These are phyloP conservation scores for Pomatostomus ruficeps DNA, from an alignment of 2,113 vertebrate species.

Conservation along the genomic window DNA sequence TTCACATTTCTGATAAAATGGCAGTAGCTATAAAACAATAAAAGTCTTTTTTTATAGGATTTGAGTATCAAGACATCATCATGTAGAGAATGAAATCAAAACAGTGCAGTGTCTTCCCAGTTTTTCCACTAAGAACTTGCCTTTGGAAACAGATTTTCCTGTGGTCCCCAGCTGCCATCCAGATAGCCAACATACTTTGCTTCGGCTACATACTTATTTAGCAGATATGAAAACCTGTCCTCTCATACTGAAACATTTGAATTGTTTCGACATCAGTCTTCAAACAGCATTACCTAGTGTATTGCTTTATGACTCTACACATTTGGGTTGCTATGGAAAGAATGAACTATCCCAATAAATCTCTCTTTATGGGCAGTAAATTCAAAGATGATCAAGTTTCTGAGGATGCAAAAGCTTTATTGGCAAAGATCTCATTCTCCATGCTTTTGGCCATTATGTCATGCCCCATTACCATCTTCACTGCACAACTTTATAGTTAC, in stretches of 20 bases:
- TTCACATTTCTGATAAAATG: not conserved
- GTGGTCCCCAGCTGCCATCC: not conserved
- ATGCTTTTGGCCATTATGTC: conserved; percentile 12
- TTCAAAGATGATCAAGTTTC: conserved; percentile 28
- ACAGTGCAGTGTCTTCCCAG: not conserved
- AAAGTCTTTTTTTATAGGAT: not conserved
- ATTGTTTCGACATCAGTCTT: not conserved
- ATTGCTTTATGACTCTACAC: not conserved
- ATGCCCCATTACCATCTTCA: conserved; percentile 1
- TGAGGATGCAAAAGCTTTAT: conserved; percentile 1
- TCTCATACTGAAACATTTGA: not conserved
- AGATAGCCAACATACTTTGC: not conserved
- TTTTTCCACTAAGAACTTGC: not conserved
- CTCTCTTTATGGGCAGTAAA: conserved; percentile 33
- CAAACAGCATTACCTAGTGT: not conserved
- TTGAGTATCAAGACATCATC: not conserved
- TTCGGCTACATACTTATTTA: not conserved
- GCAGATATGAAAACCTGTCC: not conserved
- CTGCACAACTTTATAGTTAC: not conserved
- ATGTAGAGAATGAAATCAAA: not conserved
- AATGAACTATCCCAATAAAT: conserved; percentile 13
- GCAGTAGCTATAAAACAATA: not conserved
- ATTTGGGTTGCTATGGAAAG: conserved; percentile 18
- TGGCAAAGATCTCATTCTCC: conserved; percentile 16
- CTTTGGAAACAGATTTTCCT: not conserved